Evolutionary conservation across 2,797 vertebrate species (phyloP), one percentile per base, ranked within the genome.

Genomic region (Netta rufina): DNA sequence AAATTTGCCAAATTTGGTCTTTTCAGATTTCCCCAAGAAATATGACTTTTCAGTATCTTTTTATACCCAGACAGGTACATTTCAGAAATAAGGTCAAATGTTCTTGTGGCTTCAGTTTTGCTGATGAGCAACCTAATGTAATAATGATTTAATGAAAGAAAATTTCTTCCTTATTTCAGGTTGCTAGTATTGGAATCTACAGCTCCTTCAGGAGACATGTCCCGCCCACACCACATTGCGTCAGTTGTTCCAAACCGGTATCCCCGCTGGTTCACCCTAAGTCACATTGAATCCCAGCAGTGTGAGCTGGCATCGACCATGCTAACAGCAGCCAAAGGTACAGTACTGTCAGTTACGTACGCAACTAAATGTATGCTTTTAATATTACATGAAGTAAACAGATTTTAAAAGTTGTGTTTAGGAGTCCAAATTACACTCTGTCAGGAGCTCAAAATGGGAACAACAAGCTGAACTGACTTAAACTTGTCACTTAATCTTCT

Each of bases 311-410:
- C 99, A 41, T 99, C 99, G 38, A 99, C 99, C 96, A 99, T 99
- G 99, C 98, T 99, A 93, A 99, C 99, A 82, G 99, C 99, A 96
- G 99, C 99, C 98, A 99, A 99, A 99, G 99, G 99, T 99, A 98
- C 83, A n/a, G 45, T 61, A 32, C 54, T 92, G 38, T 89, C 84
- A 81, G 22, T 79, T 77, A 21, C 2, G 14, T 70, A 56, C 86
- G 90, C 56, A 90, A 13, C 61, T 94, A 41, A 76, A 45, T 77
- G 78, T 92, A 24, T 67, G 89, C 61, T 87, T 83, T 94, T 83
- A 79, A 51, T 85, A 82, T 33, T 87, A 9, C 18, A 53, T 80
- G 78, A n/a, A 64, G 3, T 85, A 65, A 87, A 81, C 74, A 83
- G 83, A 67, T 90, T 30, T 47, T 80, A 58, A 84, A 39, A 58